These are phyloP conservation scores for Ancistrus triradiatus DNA, from an alignment of 2,113 vertebrate genomes.

Conservation along the genomic window DNA sequence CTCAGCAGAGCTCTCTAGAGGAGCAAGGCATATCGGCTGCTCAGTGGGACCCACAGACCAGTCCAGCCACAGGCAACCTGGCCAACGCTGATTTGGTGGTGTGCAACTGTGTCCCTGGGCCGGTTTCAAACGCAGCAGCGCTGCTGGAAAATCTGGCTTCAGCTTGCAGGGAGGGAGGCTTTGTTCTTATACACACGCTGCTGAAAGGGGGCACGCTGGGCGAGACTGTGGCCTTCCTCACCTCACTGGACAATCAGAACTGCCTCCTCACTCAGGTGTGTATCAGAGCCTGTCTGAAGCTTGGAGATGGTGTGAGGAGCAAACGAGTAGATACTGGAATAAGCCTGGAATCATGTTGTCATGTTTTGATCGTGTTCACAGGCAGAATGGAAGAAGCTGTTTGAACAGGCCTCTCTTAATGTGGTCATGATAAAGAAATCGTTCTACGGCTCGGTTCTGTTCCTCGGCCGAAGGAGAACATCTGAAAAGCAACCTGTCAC, in stretches of 20 bases:
- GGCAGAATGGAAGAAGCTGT: slow-evolving; percentile 80
- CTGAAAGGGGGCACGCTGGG: slow-evolving; percentile 78
- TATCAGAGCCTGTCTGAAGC: not conserved
- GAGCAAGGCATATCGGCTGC: slow-evolving; percentile 54
- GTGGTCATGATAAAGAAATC: slow-evolving; percentile 78
- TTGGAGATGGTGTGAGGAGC: too few species aligned
- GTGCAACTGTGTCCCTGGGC: slow-evolving; percentile 72
- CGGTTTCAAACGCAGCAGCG: slow-evolving; percentile 45
- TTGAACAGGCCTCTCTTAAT: slow-evolving; percentile 65
- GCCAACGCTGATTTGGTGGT: slow-evolving; percentile 74
- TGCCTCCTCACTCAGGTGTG: slow-evolving; percentile 80
- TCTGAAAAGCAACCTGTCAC: slow-evolving; percentile 61
- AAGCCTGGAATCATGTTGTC: too few species aligned
- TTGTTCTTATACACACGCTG: slow-evolving; percentile 83
- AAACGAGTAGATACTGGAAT: too few species aligned
- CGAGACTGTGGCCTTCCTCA: slow-evolving; percentile 79
- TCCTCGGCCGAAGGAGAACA: slow-evolving; percentile 73
- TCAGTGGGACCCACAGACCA: slow-evolving; percentile 77
- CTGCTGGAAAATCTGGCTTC: slow-evolving; percentile 77
- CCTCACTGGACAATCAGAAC: slow-evolving; percentile 56
- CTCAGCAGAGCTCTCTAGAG: slow-evolving; percentile 62
- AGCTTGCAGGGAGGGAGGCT: slow-evolving; percentile 77
- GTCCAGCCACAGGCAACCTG: slow-evolving; percentile 61
- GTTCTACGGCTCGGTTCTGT: slow-evolving; percentile 83
- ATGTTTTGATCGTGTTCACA: slow-evolving; percentile 52